A percentile compares a stretch with the other conserved stretches of the same genome.
Evolutionary conservation across 2,888 invertebrate species (phyloP).

Genomic region (Alloplasta piceator): DNA sequence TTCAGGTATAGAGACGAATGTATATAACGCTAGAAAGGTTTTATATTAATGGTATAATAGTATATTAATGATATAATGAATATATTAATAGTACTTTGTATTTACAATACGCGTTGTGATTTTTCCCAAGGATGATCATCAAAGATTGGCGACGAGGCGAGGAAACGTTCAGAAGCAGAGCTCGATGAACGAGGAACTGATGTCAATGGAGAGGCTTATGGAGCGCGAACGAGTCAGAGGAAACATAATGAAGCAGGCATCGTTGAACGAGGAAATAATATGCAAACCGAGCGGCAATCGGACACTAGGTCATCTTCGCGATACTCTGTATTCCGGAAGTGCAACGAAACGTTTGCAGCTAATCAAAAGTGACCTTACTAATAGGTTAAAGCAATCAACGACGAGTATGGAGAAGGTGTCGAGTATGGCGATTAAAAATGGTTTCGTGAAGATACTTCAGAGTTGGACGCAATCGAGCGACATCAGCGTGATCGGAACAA

Average conservation of each 20-base stretch:
- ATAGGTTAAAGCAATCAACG: constrained; percentile 92
- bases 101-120: neutral
- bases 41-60: no score
- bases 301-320: constrained; percentile 88
- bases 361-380: constrained; percentile 91
- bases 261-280: constrained; percentile 93
- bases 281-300: constrained; percentile 86
- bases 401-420: constrained; percentile 93
- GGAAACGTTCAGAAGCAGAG: constrained; percentile 91
- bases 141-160: constrained; percentile 69
- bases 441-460: constrained; percentile 93
- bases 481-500: neutral
- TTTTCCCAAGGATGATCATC: neutral
- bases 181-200: constrained; percentile 94
- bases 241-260: constrained; percentile 95
- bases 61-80: no score
- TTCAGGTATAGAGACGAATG: constrained; percentile 79
- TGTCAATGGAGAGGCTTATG: constrained; percentile 92
- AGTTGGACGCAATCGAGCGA: constrained; percentile 84
- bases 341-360: constrained; percentile 90
- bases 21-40: no score
- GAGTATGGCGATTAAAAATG: constrained; percentile 87
- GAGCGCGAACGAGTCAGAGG: constrained; percentile 93
- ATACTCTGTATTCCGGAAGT: constrained; percentile 90
- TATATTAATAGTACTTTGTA: constrained; percentile 74